A percentile compares a stretch with the other conserved stretches of the same genome.
phyloP scores from a whole-genome alignment of 2,888 invertebrate genomes.

The Chrysolina haemoptera region DNA sequence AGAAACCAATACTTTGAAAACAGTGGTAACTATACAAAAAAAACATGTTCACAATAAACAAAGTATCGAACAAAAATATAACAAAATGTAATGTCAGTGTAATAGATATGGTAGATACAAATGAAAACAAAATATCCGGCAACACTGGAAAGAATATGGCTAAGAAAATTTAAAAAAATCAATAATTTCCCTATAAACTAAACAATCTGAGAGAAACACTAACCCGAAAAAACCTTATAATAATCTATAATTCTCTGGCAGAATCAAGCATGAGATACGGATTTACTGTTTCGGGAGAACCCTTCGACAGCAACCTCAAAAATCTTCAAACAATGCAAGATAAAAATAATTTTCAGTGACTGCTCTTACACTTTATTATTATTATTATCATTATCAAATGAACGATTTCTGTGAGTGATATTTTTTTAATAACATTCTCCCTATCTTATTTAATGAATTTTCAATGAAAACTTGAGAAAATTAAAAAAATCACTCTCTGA shows the following conservation, averaged over 20 bases:
- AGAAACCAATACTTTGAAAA: neutral
- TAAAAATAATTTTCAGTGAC: constrained; percentile 7
- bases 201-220: too few relatives aligned
- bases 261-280: constrained; percentile 23
- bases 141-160: too few relatives aligned
- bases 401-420: too few relatives aligned
- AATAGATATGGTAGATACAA: neutral
- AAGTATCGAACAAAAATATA: neutral
- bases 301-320: constrained; percentile 15
- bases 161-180: too few relatives aligned
- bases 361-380: too few relatives aligned
- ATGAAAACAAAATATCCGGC: neutral
- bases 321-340: constrained; percentile 21
- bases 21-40: neutral
- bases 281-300: constrained; percentile 18
- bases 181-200: too few relatives aligned
- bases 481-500: too few relatives aligned
- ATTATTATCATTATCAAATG: too few relatives aligned
- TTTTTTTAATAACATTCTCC: too few relatives aligned
- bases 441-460: too few relatives aligned
- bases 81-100: neutral
- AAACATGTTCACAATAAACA: neutral
- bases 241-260: constrained; percentile 26
- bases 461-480: too few relatives aligned
- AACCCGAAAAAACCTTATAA: too few relatives aligned